Evolutionary conservation across 2,797 vertebrate species (phyloP).

Genomic region (Sebastes taczanowskii): DNA sequence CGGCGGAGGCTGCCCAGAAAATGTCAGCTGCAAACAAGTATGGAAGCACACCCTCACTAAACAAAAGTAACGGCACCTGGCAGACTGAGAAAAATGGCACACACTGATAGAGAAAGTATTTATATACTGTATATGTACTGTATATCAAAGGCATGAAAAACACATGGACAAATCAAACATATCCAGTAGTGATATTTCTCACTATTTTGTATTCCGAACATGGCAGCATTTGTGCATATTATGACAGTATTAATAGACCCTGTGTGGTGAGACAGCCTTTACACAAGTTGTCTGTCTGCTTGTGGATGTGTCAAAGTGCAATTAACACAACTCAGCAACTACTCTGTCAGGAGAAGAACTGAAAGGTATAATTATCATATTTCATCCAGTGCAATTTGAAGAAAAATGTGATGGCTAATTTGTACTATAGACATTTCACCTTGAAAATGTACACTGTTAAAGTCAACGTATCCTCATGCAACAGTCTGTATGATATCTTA

Average conservation of each 20-base stretch:
- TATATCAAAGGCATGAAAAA: slow-evolving; percentile 18
- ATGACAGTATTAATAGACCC: slow-evolving; percentile 70
- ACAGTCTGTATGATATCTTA: too few species aligned
- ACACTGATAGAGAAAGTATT: slow-evolving; percentile 27
- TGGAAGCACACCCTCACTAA: slow-evolving; percentile 89
- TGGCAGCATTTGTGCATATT: slow-evolving; percentile 44
- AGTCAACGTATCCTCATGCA: too few species aligned
- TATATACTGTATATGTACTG: not conserved
- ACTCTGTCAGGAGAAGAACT: slow-evolving; percentile 4
- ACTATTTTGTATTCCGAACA: slow-evolving; percentile 60
- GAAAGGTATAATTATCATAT: slow-evolving; percentile 13
- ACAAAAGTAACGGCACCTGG: slow-evolving; percentile 88
- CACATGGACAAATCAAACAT: slow-evolving; percentile 36
- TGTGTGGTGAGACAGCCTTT: slow-evolving; percentile 46
- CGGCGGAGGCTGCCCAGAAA: slow-evolving; percentile 85
- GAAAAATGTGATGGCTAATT: not conserved
- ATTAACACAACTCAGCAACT: slow-evolving; percentile 70
- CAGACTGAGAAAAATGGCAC: slow-evolving; percentile 87
- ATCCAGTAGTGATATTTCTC: slow-evolving; percentile 42
- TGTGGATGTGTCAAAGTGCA: slow-evolving; percentile 81
- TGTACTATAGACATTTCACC: slow-evolving; percentile 10
- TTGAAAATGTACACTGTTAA: slow-evolving; percentile 1
- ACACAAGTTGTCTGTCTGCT: slow-evolving; percentile 58
- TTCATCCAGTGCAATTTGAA: slow-evolving; percentile 28
- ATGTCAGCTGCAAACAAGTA: slow-evolving; percentile 78